Percentiles rank a stretch among this genome's conserved stretches.
Conservation (phyloP, 2,113 vertebrate genomes). For the Protobothrops mucrosquamatus region DNA sequence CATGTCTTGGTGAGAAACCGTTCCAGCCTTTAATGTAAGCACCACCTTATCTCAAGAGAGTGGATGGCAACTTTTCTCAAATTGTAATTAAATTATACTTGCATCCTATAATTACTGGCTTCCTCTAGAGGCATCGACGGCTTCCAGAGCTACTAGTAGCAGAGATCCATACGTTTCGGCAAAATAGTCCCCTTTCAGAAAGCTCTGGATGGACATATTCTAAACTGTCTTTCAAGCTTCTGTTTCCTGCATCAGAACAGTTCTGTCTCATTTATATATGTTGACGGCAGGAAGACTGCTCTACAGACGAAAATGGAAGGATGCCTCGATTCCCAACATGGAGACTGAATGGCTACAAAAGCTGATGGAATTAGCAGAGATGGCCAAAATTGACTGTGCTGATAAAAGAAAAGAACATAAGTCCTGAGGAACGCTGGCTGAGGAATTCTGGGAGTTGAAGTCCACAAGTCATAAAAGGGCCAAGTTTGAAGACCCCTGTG, state of each 20-base stretch:
- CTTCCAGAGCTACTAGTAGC: constrained; percentile 52
- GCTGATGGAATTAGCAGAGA: too few relatives aligned
- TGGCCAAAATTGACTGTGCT: too few relatives aligned
- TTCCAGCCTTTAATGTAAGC: constrained; percentile 53
- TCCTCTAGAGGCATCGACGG: constrained; percentile 59
- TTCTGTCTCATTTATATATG: neutral
- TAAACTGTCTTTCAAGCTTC: constrained; percentile 56
- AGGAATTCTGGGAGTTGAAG: too few relatives aligned
- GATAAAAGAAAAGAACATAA: too few relatives aligned
- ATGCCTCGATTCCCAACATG: too few relatives aligned
- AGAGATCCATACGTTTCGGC: constrained; percentile 59
- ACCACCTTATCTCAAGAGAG: constrained; percentile 56
- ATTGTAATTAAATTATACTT: constrained; percentile 68
- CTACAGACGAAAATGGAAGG: too few relatives aligned
- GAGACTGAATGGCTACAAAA: too few relatives aligned
- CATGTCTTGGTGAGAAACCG: constrained; percentile 49
- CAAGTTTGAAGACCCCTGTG: too few relatives aligned
- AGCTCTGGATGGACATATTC: constrained; percentile 57
- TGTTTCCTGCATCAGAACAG: constrained; percentile 46
- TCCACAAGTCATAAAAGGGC: too few relatives aligned
- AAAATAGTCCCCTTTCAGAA: constrained; percentile 60
- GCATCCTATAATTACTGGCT: constrained; percentile 53
- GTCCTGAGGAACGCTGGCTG: too few relatives aligned
- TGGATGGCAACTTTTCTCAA: constrained; percentile 57
- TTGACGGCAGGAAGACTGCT: too few relatives aligned